Conservation (phyloP, 2,113 vertebrate genomes). For the Pan paniscus region DNA sequence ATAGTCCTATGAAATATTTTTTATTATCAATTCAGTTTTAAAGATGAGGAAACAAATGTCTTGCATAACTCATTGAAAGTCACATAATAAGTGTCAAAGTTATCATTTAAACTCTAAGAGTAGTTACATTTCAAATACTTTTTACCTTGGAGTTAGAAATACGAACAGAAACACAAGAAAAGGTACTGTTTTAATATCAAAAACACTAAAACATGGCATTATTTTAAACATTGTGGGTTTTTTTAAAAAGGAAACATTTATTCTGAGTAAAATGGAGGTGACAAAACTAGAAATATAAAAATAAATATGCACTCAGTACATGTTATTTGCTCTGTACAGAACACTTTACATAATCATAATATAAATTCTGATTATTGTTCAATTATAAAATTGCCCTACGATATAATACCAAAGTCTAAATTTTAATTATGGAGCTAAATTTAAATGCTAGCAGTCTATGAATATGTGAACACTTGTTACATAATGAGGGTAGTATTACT, state of each 20-base stretch:
- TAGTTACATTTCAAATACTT: neutral
- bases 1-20: neutral
- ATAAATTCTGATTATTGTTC: neutral
- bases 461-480: neutral
- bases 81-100: neutral
- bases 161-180: neutral
- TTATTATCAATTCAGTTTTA: neutral
- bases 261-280: neutral
- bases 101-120: neutral
- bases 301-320: neutral
- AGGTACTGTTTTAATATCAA: neutral
- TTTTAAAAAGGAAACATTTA: neutral
- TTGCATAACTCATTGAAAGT: neutral
- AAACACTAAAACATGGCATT: neutral
- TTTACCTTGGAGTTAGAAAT: neutral
- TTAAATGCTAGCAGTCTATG: neutral
- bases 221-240: neutral
- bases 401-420: neutral
- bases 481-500: neutral
- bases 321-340: neutral
- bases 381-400: neutral
- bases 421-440: neutral
- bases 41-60: neutral
- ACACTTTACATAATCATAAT: neutral
- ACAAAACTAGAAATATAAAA: neutral